These are phyloP conservation scores for Octopus sinensis DNA, from an alignment of 1,140 invertebrate genomes.

Conservation along the genomic window DNA sequence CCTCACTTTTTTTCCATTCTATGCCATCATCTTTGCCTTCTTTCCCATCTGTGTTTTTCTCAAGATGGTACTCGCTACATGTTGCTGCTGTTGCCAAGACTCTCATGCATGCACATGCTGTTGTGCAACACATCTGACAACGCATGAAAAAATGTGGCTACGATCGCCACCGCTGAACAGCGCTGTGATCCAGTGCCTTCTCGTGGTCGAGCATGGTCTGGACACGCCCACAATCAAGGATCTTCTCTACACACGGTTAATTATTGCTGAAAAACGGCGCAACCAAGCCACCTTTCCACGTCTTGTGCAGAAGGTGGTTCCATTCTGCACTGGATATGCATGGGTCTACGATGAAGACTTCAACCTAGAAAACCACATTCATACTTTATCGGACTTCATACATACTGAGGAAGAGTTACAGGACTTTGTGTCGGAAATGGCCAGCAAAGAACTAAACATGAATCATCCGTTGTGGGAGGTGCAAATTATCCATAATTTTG, in stretches of 20 bases:
- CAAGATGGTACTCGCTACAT: constrained; percentile 40
- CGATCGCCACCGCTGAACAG: constrained; percentile 50
- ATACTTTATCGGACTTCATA: constrained; percentile 51
- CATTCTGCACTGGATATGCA: constrained; percentile 56
- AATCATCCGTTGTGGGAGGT: constrained; percentile 64
- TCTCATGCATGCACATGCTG: constrained; percentile 40
- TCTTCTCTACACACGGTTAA: constrained; percentile 57
- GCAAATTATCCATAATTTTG: constrained; percentile 59
- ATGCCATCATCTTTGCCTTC: constrained; percentile 40
- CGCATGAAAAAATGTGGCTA: constrained; percentile 59
- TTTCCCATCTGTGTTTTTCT: constrained; percentile 54
- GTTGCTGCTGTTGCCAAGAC: constrained; percentile 34
- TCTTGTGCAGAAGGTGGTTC: constrained; percentile 57
- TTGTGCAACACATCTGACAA: constrained; percentile 48
- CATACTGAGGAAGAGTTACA: constrained; percentile 51
- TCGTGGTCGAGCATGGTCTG: constrained; percentile 60
- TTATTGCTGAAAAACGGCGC: constrained; percentile 54
- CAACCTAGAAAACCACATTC: constrained; percentile 62
- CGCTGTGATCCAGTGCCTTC: constrained; percentile 60
- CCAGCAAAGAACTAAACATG: constrained; percentile 54
- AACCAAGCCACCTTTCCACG: constrained; percentile 59
- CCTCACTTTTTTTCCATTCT: constrained; percentile 45
- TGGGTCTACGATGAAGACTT: constrained; percentile 62
- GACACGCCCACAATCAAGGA: constrained; percentile 57
- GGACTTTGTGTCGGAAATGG: constrained; percentile 57